These are phyloP conservation scores for Drosophila paranaensis DNA, from an alignment of 2,888 invertebrate species.

Conservation along the genomic window DNA sequence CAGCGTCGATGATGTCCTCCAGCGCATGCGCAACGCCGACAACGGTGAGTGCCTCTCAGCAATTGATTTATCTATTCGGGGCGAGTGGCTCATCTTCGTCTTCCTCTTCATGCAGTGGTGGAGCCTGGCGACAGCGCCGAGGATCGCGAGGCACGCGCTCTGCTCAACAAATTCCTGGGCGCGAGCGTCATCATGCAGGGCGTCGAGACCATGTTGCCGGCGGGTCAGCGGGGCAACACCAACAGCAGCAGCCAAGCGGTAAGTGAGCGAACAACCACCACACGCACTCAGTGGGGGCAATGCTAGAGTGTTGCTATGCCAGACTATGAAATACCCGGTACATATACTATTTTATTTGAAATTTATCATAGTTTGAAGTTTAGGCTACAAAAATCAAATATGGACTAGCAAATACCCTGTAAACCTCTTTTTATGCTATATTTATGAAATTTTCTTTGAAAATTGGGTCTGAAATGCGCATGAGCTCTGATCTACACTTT, in stretches of 20 bases:
- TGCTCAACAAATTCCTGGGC: constrained; percentile 93
- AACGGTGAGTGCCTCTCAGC: constrained; percentile 85
- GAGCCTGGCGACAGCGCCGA: constrained; percentile 88
- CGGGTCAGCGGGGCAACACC: constrained; percentile 52
- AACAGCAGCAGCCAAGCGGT: constrained; percentile 80
- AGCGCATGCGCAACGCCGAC: constrained; percentile 91
- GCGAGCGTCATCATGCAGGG: constrained; percentile 92
- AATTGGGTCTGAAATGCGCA: no score
- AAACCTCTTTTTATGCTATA: not conserved
- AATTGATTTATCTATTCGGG: not conserved
- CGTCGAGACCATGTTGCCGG: constrained; percentile 87
- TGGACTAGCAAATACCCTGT: not conserved
- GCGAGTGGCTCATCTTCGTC: not conserved
- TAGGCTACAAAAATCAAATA: not conserved
- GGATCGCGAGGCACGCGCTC: constrained; percentile 90
- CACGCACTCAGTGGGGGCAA: not conserved
- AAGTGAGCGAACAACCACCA: constrained; percentile 36
- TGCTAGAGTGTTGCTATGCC: not conserved
- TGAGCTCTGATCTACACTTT: no score
- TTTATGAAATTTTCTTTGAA: no score
- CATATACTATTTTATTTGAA: not conserved
- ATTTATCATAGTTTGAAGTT: not conserved
- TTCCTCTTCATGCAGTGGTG: constrained; percentile 85
- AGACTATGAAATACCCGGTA: constrained; percentile 14
- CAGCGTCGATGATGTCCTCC: constrained; percentile 90